Conservation (phyloP, 1,140 invertebrate genomes). For the Aphelinus certus region DNA sequence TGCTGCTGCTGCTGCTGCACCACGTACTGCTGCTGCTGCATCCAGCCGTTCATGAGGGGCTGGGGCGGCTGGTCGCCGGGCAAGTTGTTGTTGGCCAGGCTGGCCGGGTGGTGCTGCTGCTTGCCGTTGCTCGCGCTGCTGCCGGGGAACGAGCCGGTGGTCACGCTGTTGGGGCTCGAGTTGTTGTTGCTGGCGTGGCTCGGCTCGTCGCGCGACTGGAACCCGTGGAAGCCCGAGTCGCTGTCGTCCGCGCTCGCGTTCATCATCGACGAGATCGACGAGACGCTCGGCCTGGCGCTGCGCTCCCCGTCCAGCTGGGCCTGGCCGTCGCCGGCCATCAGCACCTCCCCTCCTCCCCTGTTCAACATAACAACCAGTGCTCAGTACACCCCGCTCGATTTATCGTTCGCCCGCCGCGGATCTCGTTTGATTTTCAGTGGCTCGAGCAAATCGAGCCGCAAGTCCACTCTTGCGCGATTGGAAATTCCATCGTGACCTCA, state of each 20-base stretch:
- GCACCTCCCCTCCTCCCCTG: conserved; percentile 48
- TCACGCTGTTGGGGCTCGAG: conserved; percentile 58
- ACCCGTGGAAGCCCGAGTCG: conserved; percentile 69
- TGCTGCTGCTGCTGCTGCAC: conserved; percentile 18
- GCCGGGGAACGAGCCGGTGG: conserved; percentile 58
- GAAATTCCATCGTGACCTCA: too few species aligned
- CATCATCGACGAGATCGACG: conserved; percentile 64
- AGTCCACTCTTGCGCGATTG: too few species aligned
- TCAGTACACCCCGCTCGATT: not conserved
- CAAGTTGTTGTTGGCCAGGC: conserved; percentile 39
- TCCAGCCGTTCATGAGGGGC: conserved; percentile 57
- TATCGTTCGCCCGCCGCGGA: not conserved
- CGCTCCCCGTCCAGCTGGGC: conserved; percentile 52
- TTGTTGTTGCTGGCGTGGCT: conserved; percentile 59
- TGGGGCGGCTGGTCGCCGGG: conserved; percentile 40
- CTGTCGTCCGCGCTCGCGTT: conserved; percentile 70
- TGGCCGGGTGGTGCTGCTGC: conserved; percentile 47
- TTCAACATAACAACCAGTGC: conserved; percentile 6
- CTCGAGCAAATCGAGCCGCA: too few species aligned
- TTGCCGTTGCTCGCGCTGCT: conserved; percentile 54
- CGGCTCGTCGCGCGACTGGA: conserved; percentile 63
- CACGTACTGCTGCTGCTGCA: conserved; percentile 49
- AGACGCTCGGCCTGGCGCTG: conserved; percentile 61
- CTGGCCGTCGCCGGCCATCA: conserved; percentile 35
- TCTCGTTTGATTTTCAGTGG: too few species aligned